phyloP scores from a whole-genome alignment of 2,113 vertebrate species.

The Epinephelus fuscoguttatus region DNA sequence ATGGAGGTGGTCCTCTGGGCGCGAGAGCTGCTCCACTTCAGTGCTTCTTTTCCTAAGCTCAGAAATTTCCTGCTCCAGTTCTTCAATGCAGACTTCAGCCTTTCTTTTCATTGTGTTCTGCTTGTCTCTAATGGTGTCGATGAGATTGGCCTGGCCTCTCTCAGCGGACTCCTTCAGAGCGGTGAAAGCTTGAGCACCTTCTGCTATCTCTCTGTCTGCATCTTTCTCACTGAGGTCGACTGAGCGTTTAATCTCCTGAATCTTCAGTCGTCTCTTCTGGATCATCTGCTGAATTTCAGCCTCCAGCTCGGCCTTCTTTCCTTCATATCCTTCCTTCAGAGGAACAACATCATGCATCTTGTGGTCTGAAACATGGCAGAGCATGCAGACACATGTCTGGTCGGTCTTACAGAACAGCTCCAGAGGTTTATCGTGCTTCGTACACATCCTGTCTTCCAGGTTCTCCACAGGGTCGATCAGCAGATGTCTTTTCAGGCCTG shows the following conservation, averaged over 20 bases:
- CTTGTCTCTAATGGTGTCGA: background rate
- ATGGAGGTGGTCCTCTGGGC: conserved; percentile 22
- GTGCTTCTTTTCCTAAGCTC: conserved; percentile 21
- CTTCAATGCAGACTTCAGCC: conserved; percentile 13
- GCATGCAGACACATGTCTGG: conserved; percentile 19
- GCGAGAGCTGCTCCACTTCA: conserved; percentile 13
- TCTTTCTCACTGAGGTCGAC: background rate
- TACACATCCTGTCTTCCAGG: conserved; percentile 40
- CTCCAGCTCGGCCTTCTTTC: background rate
- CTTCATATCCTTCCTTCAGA: conserved; percentile 26
- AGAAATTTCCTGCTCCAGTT: conserved; percentile 38
- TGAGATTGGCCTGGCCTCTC: background rate
- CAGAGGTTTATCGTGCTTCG: conserved; percentile 41
- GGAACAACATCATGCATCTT: conserved; percentile 21
- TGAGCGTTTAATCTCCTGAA: conserved; percentile 15
- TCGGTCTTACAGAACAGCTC: conserved; percentile 47
- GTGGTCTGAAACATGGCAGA: conserved; percentile 10
- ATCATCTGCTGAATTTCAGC: conserved; percentile 23
- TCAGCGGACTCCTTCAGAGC: conserved; percentile 12
- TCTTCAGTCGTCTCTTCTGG: conserved; percentile 11
- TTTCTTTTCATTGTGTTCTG: background rate
- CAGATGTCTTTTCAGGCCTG: conserved; percentile 14
- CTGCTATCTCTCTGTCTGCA: conserved; percentile 33
- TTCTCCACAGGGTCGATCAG: conserved; percentile 42
- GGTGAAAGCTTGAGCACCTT: conserved; percentile 35